phyloP scores from a whole-genome alignment of 2,113 vertebrate species.

The Tringa solitaria region DNA sequence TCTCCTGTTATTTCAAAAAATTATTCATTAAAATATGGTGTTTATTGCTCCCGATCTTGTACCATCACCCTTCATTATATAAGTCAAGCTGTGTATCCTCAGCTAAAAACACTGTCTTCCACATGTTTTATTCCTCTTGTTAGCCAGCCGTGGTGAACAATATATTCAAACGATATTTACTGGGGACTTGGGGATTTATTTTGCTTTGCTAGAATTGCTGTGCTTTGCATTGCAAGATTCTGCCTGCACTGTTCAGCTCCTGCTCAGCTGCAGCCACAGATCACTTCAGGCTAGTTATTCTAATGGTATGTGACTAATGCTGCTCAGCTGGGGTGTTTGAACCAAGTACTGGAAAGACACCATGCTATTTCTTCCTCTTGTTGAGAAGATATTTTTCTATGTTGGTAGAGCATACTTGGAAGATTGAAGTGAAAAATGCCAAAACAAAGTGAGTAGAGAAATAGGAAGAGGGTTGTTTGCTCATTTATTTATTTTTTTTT shows the following conservation, averaged over 20 bases:
- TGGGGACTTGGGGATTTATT: not conserved
- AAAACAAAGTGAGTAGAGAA: not conserved
- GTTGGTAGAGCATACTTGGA: not conserved
- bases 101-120: not conserved
- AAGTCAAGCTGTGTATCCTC: conserved; percentile 12
- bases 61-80: conserved; percentile 9
- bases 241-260: not conserved
- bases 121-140: not conserved
- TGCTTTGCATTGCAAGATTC: not conserved
- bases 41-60: not conserved
- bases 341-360: not conserved
- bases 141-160: not conserved
- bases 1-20: conserved; percentile 6
- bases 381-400: not conserved
- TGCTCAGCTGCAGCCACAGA: not conserved
- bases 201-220: not conserved
- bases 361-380: not conserved
- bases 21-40: conserved; percentile 20
- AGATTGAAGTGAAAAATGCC: not conserved
- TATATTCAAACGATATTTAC: conserved; percentile 11
- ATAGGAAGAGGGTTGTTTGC: not conserved
- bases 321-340: not conserved
- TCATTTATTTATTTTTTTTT: too few species aligned
- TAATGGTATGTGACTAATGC: not conserved
- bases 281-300: not conserved